phyloP scores from a whole-genome alignment of 1,140 invertebrate species.

The Drosophila repletoides region DNA sequence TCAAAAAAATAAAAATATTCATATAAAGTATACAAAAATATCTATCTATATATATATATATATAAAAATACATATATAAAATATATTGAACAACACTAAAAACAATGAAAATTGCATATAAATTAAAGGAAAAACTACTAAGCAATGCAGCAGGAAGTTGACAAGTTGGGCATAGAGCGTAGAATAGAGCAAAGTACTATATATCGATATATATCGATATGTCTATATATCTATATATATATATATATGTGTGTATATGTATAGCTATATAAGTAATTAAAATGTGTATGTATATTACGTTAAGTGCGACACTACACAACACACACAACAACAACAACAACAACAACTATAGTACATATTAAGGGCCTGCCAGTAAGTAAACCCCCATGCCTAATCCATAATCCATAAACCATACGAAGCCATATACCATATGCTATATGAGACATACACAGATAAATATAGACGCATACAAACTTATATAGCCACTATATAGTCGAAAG shows the following conservation, averaged over 20 bases:
- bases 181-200: slow-evolving; percentile 7
- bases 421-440: neutral
- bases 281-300: slow-evolving; percentile 25
- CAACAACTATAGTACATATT: no score
- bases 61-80: slow-evolving; percentile 6
- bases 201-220: slow-evolving; percentile 16
- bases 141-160: slow-evolving; percentile 27
- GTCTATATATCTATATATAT: slow-evolving; percentile 9
- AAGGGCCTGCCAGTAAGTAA: slow-evolving; percentile 56
- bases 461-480: slow-evolving; percentile 17
- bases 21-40: slow-evolving; percentile 65
- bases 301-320: slow-evolving; percentile 13
- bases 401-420: neutral
- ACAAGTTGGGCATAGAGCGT: slow-evolving; percentile 6
- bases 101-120: neutral
- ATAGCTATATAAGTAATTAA: slow-evolving; percentile 4
- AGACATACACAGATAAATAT: slow-evolving; percentile 27
- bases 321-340: slow-evolving; percentile 14
- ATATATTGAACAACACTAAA: neutral
- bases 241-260: slow-evolving; percentile 19
- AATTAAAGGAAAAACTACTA: slow-evolving; percentile 19
- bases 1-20: slow-evolving; percentile 60
- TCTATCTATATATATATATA: slow-evolving; percentile 41
- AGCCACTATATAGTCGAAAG: slow-evolving; percentile 19
- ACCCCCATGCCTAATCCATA: slow-evolving; percentile 6